phyloP scores from a whole-genome alignment of 1,140 invertebrate species.

The Eumeta japonica region DNA sequence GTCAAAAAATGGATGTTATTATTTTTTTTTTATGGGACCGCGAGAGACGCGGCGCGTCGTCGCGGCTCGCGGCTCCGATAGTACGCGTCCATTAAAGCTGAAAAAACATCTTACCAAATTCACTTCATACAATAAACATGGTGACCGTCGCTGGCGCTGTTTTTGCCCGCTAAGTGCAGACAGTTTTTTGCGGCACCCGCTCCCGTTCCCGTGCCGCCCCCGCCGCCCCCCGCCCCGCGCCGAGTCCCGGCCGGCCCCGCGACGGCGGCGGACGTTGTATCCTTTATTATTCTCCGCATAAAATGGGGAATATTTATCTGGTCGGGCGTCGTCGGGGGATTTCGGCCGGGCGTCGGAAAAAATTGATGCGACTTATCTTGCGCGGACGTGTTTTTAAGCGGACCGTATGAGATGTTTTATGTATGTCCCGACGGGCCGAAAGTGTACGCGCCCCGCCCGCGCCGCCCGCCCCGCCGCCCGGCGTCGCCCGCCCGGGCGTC shows the following conservation, averaged over 20 bases:
- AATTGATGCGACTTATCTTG: constrained; percentile 45
- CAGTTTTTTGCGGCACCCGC: constrained; percentile 21
- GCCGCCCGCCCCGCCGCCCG: too few relatives aligned
- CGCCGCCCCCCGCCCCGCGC: not conserved
- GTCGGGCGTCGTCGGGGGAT: constrained; percentile 34
- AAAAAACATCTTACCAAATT: constrained; percentile 41
- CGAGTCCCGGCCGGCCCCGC: too few relatives aligned
- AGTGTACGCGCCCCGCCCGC: too few relatives aligned
- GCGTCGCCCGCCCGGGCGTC: too few relatives aligned
- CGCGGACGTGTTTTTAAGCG: constrained; percentile 24
- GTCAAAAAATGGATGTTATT: too few relatives aligned
- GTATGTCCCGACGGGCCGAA: constrained; percentile 19
- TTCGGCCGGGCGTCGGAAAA: constrained; percentile 38
- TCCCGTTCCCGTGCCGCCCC: constrained; percentile 15
- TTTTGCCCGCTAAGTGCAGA: constrained; percentile 32
- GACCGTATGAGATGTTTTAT: constrained; percentile 35
- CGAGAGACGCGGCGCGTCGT: too few relatives aligned
- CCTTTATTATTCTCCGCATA: constrained; percentile 40
- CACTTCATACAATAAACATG: constrained; percentile 51
- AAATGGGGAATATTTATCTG: constrained; percentile 39
- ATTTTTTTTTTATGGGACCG: too few relatives aligned
- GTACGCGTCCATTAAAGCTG: constrained; percentile 40
- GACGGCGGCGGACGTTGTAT: too few relatives aligned
- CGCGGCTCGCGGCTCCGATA: too few relatives aligned
- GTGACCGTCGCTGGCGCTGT: constrained; percentile 16